Percentiles rank a stretch among this genome's conserved stretches.
Evolutionary conservation across 2,888 invertebrate genomes (phyloP).

Genomic region (Nematopogon swammerdamellus): DNA sequence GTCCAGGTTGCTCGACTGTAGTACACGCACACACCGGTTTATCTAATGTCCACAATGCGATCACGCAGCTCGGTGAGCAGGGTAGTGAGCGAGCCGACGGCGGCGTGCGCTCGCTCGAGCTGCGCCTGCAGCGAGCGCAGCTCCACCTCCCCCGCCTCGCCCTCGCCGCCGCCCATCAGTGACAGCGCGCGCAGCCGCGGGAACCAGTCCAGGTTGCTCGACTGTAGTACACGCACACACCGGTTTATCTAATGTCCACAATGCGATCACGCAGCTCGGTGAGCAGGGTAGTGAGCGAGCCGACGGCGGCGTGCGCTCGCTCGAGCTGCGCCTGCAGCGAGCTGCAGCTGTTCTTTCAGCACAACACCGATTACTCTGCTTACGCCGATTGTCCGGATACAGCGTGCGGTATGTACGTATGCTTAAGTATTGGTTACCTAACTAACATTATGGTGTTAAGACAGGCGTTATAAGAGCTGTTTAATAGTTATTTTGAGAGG

Average conservation of each 20-base stretch:
- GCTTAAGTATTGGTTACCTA: too few species aligned
- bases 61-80: conserved; percentile 63
- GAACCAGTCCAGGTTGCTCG: conserved; percentile 97
- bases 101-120: conserved; percentile 75
- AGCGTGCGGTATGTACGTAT: too few species aligned
- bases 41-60: too few species aligned
- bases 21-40: neutral
- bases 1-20: conserved; percentile 85
- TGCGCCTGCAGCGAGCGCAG: conserved; percentile 82
- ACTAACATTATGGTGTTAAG: too few species aligned
- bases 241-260: too few species aligned
- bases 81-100: conserved; percentile 76
- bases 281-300: conserved; percentile 82
- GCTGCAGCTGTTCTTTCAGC: conserved; percentile 89
- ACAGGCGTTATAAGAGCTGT: too few species aligned
- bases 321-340: conserved; percentile 84
- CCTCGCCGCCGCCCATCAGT: conserved; percentile 88
- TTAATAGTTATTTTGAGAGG: too few species aligned
- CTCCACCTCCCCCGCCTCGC: conserved; percentile 93
- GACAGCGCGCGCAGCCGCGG: conserved; percentile 98
- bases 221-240: conserved; percentile 44
- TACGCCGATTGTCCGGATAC: too few species aligned
- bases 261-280: conserved; percentile 36
- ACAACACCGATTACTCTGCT: too few species aligned
- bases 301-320: conserved; percentile 71